Evolutionary conservation across 2,113 vertebrate species (phyloP).

Genomic region (Emydocephalus ijimae): DNA sequence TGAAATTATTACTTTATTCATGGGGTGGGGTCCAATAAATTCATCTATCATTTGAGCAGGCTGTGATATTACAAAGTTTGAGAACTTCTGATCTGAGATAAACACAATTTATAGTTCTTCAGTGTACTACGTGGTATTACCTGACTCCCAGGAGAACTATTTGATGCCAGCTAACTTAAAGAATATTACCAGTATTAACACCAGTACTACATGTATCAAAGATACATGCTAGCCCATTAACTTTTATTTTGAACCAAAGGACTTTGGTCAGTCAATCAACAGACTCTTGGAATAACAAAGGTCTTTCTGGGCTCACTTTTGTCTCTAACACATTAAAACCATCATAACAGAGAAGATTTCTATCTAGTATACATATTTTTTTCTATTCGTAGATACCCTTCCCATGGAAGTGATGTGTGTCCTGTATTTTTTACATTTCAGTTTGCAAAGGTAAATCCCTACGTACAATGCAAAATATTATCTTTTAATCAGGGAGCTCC

Average conservation of each 20-base stretch:
- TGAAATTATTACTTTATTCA: not conserved
- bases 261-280: not conserved
- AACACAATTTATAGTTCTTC: not conserved
- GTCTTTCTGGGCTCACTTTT: not conserved
- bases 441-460: constrained; percentile 17
- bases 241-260: not conserved
- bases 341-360: not conserved
- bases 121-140: not conserved
- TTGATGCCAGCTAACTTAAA: not conserved
- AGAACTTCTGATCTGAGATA: not conserved
- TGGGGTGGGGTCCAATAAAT: not conserved
- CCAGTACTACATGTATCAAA: not conserved
- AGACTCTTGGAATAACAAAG: not conserved
- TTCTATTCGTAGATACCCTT: not conserved
- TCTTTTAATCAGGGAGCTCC: too few relatives aligned
- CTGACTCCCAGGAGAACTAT: not conserved
- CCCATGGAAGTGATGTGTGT: not conserved
- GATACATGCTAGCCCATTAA: not conserved
- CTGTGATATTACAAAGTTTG: not conserved
- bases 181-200: not conserved
- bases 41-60: not conserved
- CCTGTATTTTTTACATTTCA: not conserved
- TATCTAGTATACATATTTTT: not conserved
- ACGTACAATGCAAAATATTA: not conserved
- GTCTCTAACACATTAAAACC: not conserved